Conservation (phyloP, 2,888 invertebrate genomes). For the Acanthoscelides obtectus region DNA sequence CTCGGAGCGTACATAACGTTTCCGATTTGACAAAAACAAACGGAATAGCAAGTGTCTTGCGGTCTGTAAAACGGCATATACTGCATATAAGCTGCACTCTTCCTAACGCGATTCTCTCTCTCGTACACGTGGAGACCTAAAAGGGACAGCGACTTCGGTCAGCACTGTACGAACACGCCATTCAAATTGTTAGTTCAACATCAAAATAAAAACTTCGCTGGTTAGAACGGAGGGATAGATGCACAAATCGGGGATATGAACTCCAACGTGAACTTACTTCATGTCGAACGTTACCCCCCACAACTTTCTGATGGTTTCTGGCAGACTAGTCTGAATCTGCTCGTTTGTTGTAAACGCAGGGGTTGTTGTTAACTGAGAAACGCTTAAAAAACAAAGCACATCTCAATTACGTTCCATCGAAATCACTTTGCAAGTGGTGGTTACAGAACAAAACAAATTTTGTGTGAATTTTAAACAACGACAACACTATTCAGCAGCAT, state of each 20-base stretch:
- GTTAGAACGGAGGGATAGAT: constrained; percentile 1
- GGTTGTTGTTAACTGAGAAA: constrained; percentile 29
- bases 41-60: too few relatives aligned
- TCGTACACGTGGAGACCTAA: too few relatives aligned
- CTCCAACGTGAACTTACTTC: constrained; percentile 26
- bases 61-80: too few relatives aligned
- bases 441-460: constrained; percentile 6
- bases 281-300: constrained; percentile 30
- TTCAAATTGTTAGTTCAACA: background rate
- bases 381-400: constrained; percentile 19
- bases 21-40: too few relatives aligned
- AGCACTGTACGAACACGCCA: background rate
- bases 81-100: too few relatives aligned
- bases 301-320: constrained; percentile 32
- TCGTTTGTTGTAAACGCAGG: constrained; percentile 33
- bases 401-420: background rate
- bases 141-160: too few relatives aligned
- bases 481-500: too few relatives aligned
- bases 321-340: constrained; percentile 29
- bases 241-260: constrained; percentile 10
- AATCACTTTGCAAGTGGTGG: background rate
- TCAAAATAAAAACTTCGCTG: background rate
- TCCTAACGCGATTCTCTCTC: too few relatives aligned
- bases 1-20: too few relatives aligned
- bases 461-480: background rate